These are phyloP conservation scores for Melanotaenia pygmaea DNA, from an alignment of 2,797 vertebrate genomes.

Conservation along the genomic window DNA sequence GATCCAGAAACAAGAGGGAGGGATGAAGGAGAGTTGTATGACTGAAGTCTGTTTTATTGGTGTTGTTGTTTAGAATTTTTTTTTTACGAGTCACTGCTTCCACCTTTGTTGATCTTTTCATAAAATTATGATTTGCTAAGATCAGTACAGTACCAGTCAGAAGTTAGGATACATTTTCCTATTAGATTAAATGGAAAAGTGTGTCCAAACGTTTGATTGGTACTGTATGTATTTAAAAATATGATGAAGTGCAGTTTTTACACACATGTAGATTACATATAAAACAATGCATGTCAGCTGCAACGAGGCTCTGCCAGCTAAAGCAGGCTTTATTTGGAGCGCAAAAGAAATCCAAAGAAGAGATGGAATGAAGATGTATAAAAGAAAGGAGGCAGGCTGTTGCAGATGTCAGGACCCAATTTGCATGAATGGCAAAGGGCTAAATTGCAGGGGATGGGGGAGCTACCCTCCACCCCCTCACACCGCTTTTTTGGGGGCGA, in stretches of 20 bases:
- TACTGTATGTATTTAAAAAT: neutral
- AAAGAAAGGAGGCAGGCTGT: constrained; percentile 76
- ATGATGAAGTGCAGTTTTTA: constrained; percentile 27
- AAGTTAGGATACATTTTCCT: too few species aligned
- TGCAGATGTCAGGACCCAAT: constrained; percentile 85
- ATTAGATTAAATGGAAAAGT: too few species aligned
- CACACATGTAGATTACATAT: constrained; percentile 39
- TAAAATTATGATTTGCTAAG: constrained; percentile 68
- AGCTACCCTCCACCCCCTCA: constrained; percentile 57
- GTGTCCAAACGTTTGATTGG: too few species aligned
- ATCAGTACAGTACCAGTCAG: constrained; percentile 39
- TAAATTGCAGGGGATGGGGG: constrained; percentile 82
- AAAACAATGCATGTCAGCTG: constrained; percentile 42
- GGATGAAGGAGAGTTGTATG: constrained; percentile 22
- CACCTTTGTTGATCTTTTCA: constrained; percentile 53
- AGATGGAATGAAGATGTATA: constrained; percentile 80
- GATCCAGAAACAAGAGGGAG: constrained; percentile 43
- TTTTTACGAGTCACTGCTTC: constrained; percentile 47
- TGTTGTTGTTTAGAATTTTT: constrained; percentile 44
- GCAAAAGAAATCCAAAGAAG: constrained; percentile 61
- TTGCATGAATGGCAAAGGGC: constrained; percentile 85
- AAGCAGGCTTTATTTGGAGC: constrained; percentile 59
- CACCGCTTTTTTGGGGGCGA: constrained; percentile 54
- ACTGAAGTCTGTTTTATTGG: constrained; percentile 31
- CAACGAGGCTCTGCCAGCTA: constrained; percentile 27